A percentile compares a stretch with the other conserved stretches of the same genome.
phyloP scores from a whole-genome alignment of 2,888 invertebrate species.

The Ptychoptera contaminata region DNA sequence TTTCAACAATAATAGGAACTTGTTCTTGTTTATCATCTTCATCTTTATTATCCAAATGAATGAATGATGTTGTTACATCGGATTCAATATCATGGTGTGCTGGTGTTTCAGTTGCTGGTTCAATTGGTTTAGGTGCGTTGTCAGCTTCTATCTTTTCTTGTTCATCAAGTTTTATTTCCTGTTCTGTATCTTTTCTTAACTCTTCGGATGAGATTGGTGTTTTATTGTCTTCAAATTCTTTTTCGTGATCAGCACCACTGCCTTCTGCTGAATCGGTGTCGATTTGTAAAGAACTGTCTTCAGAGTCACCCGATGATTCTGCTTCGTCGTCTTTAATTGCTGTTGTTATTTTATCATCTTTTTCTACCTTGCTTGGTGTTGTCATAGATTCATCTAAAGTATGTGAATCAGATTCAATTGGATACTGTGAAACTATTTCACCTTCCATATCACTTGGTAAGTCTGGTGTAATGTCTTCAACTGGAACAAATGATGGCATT shows the following conservation, averaged over 20 bases:
- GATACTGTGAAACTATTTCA: background rate
- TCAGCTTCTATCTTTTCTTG: constrained; percentile 5
- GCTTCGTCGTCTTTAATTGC: background rate
- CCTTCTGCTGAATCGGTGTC: background rate
- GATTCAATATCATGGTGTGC: background rate
- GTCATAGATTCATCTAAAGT: constrained; percentile 6
- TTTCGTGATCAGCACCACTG: constrained; percentile 1
- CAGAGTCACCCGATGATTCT: background rate
- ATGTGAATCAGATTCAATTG: constrained; percentile 9
- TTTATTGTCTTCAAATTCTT: constrained; percentile 5
- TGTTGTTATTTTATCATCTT: constrained; percentile 1
- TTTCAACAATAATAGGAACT: background rate
- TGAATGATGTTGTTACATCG: constrained; percentile 5
- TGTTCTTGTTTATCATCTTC: constrained; percentile 4
- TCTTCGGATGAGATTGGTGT: background rate
- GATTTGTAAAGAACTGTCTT: background rate
- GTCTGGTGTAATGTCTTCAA: constrained; percentile 5
- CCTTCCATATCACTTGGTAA: constrained; percentile 3
- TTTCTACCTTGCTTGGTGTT: background rate
- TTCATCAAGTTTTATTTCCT: constrained; percentile 4
- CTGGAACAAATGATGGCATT: constrained; percentile 3
- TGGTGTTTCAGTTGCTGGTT: background rate
- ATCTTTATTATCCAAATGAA: background rate
- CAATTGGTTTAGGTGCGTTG: background rate
- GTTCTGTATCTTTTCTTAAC: background rate